Evolutionary conservation across 2,888 invertebrate genomes (phyloP).

Genomic region (Tetragonisca angustula): DNA sequence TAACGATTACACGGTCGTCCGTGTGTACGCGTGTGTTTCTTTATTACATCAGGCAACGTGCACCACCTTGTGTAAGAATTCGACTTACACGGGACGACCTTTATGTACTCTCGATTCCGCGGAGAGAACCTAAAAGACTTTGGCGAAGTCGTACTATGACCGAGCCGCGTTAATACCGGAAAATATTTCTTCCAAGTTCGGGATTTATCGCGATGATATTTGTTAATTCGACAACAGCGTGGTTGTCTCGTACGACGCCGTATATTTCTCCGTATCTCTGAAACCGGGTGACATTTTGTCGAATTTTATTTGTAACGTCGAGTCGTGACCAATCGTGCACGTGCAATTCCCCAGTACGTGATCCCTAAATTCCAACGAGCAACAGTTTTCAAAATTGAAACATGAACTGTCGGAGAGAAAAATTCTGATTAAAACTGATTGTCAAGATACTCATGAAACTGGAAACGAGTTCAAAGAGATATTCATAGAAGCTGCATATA

Average conservation of each 20-base stretch:
- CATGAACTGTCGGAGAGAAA: no score
- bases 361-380: not conserved
- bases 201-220: constrained; percentile 50
- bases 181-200: constrained; percentile 34
- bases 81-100: constrained; percentile 56
- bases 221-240: constrained; percentile 21
- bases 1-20: constrained; percentile 52
- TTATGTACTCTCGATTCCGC: constrained; percentile 56
- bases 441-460: no score
- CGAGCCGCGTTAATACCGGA: constrained; percentile 25
- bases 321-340: not conserved
- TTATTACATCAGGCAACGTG: constrained; percentile 53
- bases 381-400: not conserved
- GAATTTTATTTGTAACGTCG: not conserved
- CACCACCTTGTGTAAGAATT: constrained; percentile 53
- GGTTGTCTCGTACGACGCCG: not conserved
- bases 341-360: not conserved
- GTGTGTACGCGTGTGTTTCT: constrained; percentile 47
- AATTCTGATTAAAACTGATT: no score
- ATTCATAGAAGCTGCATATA: no score
- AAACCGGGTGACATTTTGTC: not conserved
- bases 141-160: constrained; percentile 37
- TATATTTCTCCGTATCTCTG: not conserved
- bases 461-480: no score
- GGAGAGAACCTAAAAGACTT: constrained; percentile 43